A percentile compares a stretch with the other conserved stretches of the same genome.
These are phyloP conservation scores for Rhaphigaster nebulosa DNA, from an alignment of 2,888 invertebrate species.

Conservation along the genomic window DNA sequence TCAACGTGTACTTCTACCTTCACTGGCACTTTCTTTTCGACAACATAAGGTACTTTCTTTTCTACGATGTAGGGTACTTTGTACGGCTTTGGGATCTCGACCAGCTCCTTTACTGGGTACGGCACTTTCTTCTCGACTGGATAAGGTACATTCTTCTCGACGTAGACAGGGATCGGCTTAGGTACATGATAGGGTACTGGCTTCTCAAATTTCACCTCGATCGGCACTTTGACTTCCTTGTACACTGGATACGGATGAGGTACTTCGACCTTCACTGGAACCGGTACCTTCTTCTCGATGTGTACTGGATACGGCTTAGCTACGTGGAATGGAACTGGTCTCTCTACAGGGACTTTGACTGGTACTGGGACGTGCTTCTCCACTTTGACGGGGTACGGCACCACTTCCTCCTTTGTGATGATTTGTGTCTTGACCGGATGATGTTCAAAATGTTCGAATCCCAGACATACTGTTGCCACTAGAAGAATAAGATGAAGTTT, in stretches of 20 bases:
- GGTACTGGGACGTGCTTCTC: conserved; percentile 70
- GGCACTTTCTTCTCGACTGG: conserved; percentile 59
- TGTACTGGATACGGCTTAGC: conserved; percentile 83
- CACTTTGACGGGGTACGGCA: conserved; percentile 68
- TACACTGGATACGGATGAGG: conserved; percentile 65
- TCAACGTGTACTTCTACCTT: conserved; percentile 73
- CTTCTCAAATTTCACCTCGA: conserved; percentile 60
- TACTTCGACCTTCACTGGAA: conserved; percentile 67
- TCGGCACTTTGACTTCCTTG: conserved; percentile 64
- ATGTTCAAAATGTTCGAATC: neutral
- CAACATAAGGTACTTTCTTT: conserved; percentile 29
- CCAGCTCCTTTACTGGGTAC: conserved; percentile 54
- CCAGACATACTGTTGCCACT: neutral
- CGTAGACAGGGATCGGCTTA: conserved; percentile 24
- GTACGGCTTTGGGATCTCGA: conserved; percentile 34
- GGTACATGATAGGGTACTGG: conserved; percentile 51
- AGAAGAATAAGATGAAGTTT: neutral
- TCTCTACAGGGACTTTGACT: conserved; percentile 77
- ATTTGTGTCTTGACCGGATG: conserved; percentile 68
- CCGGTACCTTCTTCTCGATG: conserved; percentile 81
- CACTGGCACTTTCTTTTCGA: conserved; percentile 31
- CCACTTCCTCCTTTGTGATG: conserved; percentile 66
- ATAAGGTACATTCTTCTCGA: conserved; percentile 59
- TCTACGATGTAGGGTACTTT: conserved; percentile 13
- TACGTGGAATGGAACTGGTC: conserved; percentile 74